A percentile compares a stretch with the other conserved stretches of the same genome.
Conservation (phyloP, 1,140 invertebrate genomes). For the Laodelphax striatellus region DNA sequence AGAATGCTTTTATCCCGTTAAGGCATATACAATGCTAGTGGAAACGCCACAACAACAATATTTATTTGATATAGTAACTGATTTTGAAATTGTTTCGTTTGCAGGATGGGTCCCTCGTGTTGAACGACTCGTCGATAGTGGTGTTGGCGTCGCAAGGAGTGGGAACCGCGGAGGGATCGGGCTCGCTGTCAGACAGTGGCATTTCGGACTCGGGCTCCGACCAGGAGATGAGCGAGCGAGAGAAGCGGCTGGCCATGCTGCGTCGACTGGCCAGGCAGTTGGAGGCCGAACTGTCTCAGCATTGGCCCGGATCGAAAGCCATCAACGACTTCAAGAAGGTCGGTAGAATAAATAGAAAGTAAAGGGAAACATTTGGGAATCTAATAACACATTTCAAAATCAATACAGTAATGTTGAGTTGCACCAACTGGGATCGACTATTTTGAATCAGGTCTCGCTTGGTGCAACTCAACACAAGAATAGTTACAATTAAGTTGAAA, state of each 20-base stretch:
- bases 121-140: slow-evolving; percentile 2
- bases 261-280: slow-evolving; percentile 51
- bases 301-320: slow-evolving; percentile 44
- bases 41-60: no score
- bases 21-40: no score
- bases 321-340: slow-evolving; percentile 42
- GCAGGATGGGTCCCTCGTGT: slow-evolving; percentile 4
- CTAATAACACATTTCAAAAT: no score
- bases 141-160: neutral
- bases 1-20: no score
- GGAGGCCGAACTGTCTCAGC: slow-evolving; percentile 43
- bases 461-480: no score
- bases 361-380: no score
- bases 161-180: slow-evolving; percentile 30
- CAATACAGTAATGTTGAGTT: no score
- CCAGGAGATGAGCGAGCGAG: slow-evolving; percentile 57
- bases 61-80: no score
- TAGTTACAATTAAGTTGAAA: no score
- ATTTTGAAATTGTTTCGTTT: no score
- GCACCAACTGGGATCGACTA: no score
- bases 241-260: slow-evolving; percentile 51
- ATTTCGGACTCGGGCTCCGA: slow-evolving; percentile 67
- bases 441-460: no score
- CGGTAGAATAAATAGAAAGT: neutral
- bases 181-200: slow-evolving; percentile 58